Conservation (phyloP, 2,888 invertebrate genomes). For the Leuctra nigra region DNA sequence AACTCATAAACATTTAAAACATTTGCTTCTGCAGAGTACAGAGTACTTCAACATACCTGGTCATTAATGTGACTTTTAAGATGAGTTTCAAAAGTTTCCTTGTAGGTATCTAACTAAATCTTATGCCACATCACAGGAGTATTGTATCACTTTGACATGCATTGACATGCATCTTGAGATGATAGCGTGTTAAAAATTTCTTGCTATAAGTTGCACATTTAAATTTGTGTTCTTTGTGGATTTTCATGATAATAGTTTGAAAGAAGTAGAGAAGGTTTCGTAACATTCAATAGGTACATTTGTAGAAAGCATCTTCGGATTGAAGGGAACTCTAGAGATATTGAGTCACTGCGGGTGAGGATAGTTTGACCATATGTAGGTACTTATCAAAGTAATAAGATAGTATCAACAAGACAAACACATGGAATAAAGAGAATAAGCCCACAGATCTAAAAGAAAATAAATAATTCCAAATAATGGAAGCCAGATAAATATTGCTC, state of each 20-base stretch:
- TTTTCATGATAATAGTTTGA: conserved; percentile 36
- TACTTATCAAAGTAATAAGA: no score
- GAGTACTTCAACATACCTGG: no score
- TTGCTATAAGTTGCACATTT: conserved; percentile 47
- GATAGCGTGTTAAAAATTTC: conserved; percentile 41
- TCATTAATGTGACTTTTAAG: conserved; percentile 20
- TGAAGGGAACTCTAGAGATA: no score
- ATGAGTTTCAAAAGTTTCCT: conserved; percentile 35
- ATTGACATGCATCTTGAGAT: conserved; percentile 21
- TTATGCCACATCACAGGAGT: conserved; percentile 24
- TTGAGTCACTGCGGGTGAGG: no score
- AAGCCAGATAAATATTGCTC: neutral
- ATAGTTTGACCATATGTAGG: no score
- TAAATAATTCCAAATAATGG: no score
- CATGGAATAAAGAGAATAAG: conserved; percentile 11
- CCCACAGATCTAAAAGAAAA: conserved; percentile 7
- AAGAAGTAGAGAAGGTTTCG: conserved; percentile 17
- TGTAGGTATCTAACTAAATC: conserved; percentile 37
- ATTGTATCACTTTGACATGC: conserved; percentile 21
- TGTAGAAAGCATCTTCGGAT: no score
- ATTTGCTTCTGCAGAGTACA: no score
- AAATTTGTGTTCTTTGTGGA: conserved; percentile 44
- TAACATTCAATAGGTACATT: no score
- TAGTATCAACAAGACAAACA: neutral
- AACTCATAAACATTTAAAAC: no score